Conservation (phyloP, 2,113 vertebrate species). For the Hydrolagus affinis region DNA sequence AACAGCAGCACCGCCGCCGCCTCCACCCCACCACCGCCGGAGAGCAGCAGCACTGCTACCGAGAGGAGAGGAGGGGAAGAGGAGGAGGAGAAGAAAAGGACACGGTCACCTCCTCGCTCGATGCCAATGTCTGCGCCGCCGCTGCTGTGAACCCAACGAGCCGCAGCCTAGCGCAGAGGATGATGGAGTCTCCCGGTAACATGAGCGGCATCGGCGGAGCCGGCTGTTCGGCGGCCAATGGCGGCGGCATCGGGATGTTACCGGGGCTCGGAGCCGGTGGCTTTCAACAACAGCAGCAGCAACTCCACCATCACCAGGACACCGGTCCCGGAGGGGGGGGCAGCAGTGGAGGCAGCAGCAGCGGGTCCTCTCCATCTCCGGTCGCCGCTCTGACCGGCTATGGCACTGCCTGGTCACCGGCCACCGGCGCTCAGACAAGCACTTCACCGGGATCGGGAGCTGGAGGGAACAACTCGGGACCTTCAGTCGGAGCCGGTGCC, state of each 20-base stretch:
- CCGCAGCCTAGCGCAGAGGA: neutral
- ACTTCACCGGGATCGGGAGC: conserved; percentile 38
- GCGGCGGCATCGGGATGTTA: conserved; percentile 39
- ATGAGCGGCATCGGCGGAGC: conserved; percentile 37
- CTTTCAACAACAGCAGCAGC: conserved; percentile 54
- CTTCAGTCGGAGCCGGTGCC: neutral
- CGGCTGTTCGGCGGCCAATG: conserved; percentile 41
- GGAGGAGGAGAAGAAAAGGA: neutral
- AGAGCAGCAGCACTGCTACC: neutral
- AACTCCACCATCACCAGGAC: conserved; percentile 45
- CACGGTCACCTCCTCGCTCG: neutral
- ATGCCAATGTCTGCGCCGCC: neutral
- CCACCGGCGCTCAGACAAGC: conserved; percentile 32
- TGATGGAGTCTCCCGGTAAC: conserved; percentile 27
- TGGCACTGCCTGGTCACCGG: conserved; percentile 84
- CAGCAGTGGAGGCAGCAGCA: conserved; percentile 41
- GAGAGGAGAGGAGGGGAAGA: neutral
- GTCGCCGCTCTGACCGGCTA: conserved; percentile 73
- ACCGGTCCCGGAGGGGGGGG: conserved; percentile 49
- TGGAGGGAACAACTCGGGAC: conserved; percentile 35
- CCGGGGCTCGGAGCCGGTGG: conserved; percentile 54
- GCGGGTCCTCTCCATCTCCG: conserved; percentile 64
- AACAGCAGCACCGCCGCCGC: conserved; percentile 43
- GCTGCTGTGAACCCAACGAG: neutral
- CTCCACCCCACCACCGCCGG: neutral